Conservation (phyloP, 2,888 invertebrate species). For the Sesamia inferens region DNA sequence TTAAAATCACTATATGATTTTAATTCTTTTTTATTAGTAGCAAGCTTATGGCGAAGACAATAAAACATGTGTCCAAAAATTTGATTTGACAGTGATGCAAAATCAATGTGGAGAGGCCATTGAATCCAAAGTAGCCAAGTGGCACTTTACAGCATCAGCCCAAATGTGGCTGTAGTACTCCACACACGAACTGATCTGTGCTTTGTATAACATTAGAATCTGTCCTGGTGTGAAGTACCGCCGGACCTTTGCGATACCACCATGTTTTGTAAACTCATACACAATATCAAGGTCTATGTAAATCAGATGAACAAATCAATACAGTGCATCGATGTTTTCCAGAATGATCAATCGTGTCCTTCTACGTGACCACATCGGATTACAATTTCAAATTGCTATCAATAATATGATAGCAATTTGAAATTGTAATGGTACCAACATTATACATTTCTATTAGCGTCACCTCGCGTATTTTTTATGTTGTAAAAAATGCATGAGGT, state of each 20-base stretch:
- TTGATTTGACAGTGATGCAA: not conserved
- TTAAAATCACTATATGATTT: no score
- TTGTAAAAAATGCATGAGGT: not conserved
- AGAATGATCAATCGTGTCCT: slow-evolving; percentile 15
- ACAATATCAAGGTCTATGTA: slow-evolving; percentile 16
- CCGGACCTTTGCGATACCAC: no score
- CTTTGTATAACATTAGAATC: no score
- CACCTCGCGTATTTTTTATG: slow-evolving; percentile 4
- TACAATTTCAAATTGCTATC: no score
- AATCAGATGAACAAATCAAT: slow-evolving; percentile 13
- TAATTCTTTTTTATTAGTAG: no score
- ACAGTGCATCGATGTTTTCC: slow-evolving; percentile 30
- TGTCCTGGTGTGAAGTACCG: no score
- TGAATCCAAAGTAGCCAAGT: no score
- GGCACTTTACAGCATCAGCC: no score
- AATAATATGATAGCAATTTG: slow-evolving; percentile 17
- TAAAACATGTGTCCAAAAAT: not conserved
- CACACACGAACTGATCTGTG: no score
- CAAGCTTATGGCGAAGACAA: not conserved
- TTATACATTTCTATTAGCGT: slow-evolving; percentile 28
- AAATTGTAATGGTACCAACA: slow-evolving; percentile 38
- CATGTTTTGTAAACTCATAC: not conserved
- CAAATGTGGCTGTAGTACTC: no score
- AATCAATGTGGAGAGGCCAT: not conserved
- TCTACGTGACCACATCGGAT: not conserved